A percentile compares a stretch with the other conserved stretches of the same genome.
These are phyloP conservation scores for Eledone cirrhosa DNA, from an alignment of 2,888 invertebrate species.

Conservation along the genomic window DNA sequence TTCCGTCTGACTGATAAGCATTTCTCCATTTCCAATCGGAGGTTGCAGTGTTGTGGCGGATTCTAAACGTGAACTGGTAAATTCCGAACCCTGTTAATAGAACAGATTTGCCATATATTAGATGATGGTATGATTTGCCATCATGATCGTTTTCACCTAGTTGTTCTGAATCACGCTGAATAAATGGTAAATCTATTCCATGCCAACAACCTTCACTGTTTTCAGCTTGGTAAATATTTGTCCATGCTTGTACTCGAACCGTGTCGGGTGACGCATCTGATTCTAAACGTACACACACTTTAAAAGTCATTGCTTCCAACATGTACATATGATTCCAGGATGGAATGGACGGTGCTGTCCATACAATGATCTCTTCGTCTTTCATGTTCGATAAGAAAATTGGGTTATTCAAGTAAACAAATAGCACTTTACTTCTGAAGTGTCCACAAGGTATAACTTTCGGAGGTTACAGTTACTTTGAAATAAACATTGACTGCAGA, in stretches of 20 bases:
- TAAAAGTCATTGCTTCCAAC: slow-evolving; percentile 42
- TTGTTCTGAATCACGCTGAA: slow-evolving; percentile 12
- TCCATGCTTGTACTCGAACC: slow-evolving; percentile 40
- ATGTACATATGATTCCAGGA: slow-evolving; percentile 39
- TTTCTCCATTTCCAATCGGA: slow-evolving; percentile 38
- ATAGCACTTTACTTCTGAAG: too few relatives aligned
- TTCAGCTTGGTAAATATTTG: slow-evolving; percentile 40
- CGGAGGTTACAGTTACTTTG: too few relatives aligned
- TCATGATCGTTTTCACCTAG: not conserved
- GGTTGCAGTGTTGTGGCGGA: not conserved
- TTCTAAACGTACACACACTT: slow-evolving; percentile 27
- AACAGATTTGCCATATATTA: slow-evolving; percentile 36
- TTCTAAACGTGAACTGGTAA: slow-evolving; percentile 40
- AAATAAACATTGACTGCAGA: too few relatives aligned
- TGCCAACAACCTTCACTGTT: slow-evolving; percentile 42
- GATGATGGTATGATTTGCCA: slow-evolving; percentile 12
- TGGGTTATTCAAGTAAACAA: too few relatives aligned
- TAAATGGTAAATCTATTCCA: slow-evolving; percentile 29
- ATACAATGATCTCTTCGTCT: not conserved
- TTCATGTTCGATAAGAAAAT: too few relatives aligned
- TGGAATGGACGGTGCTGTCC: slow-evolving; percentile 33
- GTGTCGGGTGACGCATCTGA: not conserved
- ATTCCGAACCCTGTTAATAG: slow-evolving; percentile 40
- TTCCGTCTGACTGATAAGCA: slow-evolving; percentile 35
- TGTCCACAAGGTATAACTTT: too few relatives aligned